Conservation (phyloP, 1,140 invertebrate genomes). For the Drosophila suzukii region DNA sequence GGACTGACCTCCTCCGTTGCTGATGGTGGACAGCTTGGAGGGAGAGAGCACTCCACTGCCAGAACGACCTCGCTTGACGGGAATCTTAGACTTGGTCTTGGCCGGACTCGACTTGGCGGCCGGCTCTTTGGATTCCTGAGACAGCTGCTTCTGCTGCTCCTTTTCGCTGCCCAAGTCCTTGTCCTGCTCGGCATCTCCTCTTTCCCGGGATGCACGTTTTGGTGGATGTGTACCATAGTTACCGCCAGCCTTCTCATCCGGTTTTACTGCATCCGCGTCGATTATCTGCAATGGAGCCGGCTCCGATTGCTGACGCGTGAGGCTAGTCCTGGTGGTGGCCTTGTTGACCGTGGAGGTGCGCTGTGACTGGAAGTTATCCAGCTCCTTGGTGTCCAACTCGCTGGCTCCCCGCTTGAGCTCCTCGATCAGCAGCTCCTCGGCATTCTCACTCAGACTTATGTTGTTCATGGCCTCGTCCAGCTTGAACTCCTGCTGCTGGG, state of each 20-base stretch:
- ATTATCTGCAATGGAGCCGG: slow-evolving; percentile 51
- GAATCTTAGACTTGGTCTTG: slow-evolving; percentile 81
- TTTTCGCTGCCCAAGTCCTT: slow-evolving; percentile 77
- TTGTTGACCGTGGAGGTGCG: slow-evolving; percentile 73
- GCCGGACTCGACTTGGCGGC: slow-evolving; percentile 75
- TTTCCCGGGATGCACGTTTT: slow-evolving; percentile 52
- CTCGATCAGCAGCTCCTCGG: slow-evolving; percentile 78
- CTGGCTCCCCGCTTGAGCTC: slow-evolving; percentile 71
- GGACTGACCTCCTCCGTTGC: slow-evolving; percentile 52
- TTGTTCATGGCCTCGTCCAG: slow-evolving; percentile 81
- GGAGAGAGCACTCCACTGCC: slow-evolving; percentile 68
- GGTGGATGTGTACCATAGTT: slow-evolving; percentile 82
- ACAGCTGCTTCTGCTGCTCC: slow-evolving; percentile 41
- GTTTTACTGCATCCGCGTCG: slow-evolving; percentile 5
- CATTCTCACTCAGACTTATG: slow-evolving; percentile 76
- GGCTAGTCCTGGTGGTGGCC: slow-evolving; percentile 37
- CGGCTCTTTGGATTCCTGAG: slow-evolving; percentile 37
- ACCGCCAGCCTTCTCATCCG: slow-evolving; percentile 38
- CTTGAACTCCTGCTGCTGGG: slow-evolving; percentile 78
- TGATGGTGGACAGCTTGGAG: slow-evolving; percentile 57
- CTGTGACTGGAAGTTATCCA: slow-evolving; percentile 64
- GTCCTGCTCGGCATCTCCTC: slow-evolving; percentile 58
- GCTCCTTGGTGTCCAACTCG: slow-evolving; percentile 60
- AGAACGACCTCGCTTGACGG: slow-evolving; percentile 73
- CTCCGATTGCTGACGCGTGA: slow-evolving; percentile 79